These are phyloP conservation scores for Pseudococcus jackbeardsleyi DNA, from an alignment of 2,888 invertebrate species.

Conservation along the genomic window DNA sequence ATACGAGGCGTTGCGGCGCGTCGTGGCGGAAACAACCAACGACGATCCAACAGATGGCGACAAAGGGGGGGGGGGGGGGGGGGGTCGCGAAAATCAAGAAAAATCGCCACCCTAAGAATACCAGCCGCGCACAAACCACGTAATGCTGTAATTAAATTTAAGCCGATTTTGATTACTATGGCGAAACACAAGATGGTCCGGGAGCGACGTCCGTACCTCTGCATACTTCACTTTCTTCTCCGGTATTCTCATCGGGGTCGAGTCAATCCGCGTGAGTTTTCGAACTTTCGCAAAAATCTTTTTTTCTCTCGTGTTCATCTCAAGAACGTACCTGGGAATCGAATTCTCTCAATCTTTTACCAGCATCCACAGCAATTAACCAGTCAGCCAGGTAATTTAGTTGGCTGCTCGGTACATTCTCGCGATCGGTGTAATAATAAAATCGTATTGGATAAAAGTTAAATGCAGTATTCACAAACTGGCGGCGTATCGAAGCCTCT, in stretches of 20 bases:
- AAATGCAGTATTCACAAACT: background rate
- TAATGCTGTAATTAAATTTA: slow-evolving; percentile 40
- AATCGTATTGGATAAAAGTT: background rate
- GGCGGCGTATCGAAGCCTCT: background rate
- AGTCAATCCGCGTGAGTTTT: background rate
- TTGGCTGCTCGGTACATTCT: background rate
- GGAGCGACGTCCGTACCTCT: background rate
- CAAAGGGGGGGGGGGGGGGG: no score
- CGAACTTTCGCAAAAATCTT: background rate
- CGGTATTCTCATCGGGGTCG: background rate
- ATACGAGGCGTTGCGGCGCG: background rate
- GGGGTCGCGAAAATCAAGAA: slow-evolving; percentile 15
- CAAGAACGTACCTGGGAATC: background rate
- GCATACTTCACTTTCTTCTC: no score
- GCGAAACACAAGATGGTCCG: background rate
- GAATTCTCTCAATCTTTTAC: background rate
- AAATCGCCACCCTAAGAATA: slow-evolving; percentile 14
- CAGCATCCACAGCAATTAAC: background rate
- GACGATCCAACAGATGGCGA: background rate
- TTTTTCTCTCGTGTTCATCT: background rate
- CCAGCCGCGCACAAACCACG: background rate
- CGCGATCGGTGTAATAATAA: background rate
- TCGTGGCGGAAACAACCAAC: background rate
- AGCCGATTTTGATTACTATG: slow-evolving; percentile 29
- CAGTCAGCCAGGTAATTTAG: background rate